A percentile compares a stretch with the other conserved stretches of the same genome.
Conservation (phyloP, 2,113 vertebrate genomes). For the Motacilla alba region DNA sequence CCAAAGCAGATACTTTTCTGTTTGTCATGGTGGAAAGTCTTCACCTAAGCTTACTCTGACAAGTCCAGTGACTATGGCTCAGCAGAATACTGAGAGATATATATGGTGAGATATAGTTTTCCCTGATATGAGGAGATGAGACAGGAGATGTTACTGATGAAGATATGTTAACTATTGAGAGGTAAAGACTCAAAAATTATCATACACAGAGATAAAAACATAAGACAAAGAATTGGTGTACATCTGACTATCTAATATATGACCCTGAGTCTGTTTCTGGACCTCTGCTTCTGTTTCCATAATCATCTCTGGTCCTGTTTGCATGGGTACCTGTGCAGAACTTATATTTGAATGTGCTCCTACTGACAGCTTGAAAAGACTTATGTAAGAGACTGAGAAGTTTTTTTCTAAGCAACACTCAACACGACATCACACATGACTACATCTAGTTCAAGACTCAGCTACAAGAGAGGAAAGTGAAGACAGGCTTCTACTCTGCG, state of each 20-base stretch:
- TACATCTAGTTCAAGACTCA: background rate
- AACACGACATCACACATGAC: background rate
- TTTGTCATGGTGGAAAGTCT: background rate
- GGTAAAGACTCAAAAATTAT: background rate
- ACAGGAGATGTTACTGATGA: background rate
- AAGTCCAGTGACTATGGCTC: background rate
- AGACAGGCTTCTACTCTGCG: background rate
- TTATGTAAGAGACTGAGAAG: background rate
- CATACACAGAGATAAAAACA: background rate
- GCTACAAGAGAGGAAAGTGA: background rate
- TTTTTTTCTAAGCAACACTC: background rate
- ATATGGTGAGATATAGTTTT: background rate
- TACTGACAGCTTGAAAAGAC: background rate
- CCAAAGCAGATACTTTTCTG: background rate
- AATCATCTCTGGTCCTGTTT: background rate
- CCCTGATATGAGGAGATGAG: background rate
- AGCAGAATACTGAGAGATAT: background rate
- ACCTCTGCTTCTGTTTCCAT: background rate
- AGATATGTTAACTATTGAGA: background rate
- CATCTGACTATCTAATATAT: background rate
- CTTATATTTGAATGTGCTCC: background rate
- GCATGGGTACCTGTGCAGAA: background rate
- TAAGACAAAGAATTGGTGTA: background rate
- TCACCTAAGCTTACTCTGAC: background rate
- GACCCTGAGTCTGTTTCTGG: background rate